Conservation (phyloP, 2,797 vertebrate species). For the Pseudochromis fuscus region DNA sequence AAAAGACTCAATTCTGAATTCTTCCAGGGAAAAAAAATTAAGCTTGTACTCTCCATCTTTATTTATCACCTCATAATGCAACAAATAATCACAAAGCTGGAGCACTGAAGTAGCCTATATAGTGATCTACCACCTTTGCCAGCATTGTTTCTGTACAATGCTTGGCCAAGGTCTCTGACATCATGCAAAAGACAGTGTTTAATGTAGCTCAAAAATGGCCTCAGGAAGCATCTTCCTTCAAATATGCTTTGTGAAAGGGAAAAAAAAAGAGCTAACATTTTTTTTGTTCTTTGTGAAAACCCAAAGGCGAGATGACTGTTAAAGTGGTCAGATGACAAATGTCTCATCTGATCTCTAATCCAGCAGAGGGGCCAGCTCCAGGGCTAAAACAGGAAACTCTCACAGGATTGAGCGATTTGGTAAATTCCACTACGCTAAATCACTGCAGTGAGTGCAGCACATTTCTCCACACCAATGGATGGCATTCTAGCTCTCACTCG, state of each 20-base stretch:
- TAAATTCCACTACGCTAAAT: constrained; percentile 75
- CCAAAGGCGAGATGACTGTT: constrained; percentile 81
- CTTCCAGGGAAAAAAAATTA: constrained; percentile 36
- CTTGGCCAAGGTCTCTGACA: constrained; percentile 77
- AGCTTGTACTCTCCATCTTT: constrained; percentile 32
- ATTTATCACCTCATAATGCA: constrained; percentile 45
- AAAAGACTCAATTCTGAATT: constrained; percentile 54
- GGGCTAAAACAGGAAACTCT: constrained; percentile 76
- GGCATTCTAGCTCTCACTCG: constrained; percentile 44
- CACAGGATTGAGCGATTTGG: constrained; percentile 71
- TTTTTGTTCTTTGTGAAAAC: constrained; percentile 72
- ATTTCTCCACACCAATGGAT: constrained; percentile 56
- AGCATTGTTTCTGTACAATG: constrained; percentile 57
- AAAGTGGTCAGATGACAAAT: constrained; percentile 85
- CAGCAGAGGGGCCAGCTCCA: constrained; percentile 63
- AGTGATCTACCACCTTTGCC: constrained; percentile 60
- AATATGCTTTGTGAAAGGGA: constrained; percentile 67
- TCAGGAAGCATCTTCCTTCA: constrained; percentile 74
- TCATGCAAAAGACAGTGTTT: constrained; percentile 81
- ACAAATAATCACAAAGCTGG: constrained; percentile 47
- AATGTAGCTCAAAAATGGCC: constrained; percentile 84
- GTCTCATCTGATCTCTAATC: constrained; percentile 83
- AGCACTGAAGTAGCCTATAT: constrained; percentile 31
- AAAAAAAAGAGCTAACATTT: constrained; percentile 47
- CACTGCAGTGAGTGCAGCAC: constrained; percentile 54